These are phyloP conservation scores for Empis livida DNA, from an alignment of 2,888 invertebrate species.

Conservation along the genomic window DNA sequence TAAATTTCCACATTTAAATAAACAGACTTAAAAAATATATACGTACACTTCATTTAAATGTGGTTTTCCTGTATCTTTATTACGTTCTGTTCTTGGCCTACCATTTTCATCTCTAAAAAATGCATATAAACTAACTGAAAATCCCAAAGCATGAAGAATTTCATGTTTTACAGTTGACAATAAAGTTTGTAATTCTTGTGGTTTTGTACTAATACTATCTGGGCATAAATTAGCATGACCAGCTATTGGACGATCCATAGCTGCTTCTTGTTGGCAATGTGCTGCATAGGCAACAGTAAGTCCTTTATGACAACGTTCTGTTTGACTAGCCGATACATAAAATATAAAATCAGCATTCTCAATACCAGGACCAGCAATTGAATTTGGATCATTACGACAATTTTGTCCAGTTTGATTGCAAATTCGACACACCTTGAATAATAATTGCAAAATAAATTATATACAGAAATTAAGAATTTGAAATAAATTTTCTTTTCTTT, in stretches of 20 bases:
- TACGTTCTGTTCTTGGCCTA: constrained; percentile 67
- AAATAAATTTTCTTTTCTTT: constrained; percentile 24
- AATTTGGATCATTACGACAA: constrained; percentile 48
- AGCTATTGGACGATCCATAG: constrained; percentile 92
- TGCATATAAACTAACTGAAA: constrained; percentile 92
- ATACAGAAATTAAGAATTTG: not conserved
- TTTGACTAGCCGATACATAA: constrained; percentile 90
- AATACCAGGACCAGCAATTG: constrained; percentile 52
- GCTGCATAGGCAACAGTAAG: constrained; percentile 95
- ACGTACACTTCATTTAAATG: constrained; percentile 72
- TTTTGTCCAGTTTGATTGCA: constrained; percentile 79
- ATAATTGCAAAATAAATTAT: not conserved
- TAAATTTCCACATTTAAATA: not conserved
- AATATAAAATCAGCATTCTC: constrained; percentile 86
- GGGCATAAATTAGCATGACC: constrained; percentile 99
- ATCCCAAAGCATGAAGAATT: constrained; percentile 93
- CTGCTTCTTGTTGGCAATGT: constrained; percentile 93
- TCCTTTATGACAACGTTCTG: constrained; percentile 81
- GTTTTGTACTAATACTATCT: constrained; percentile 78
- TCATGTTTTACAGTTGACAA: constrained; percentile 97
- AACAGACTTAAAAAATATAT: not conserved
- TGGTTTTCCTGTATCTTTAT: constrained; percentile 78
- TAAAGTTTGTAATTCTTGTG: constrained; percentile 79
- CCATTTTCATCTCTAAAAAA: constrained; percentile 83
- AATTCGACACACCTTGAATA: constrained; percentile 62